Conservation (phyloP, 23 tunicate genomes). For the Botrylloides violaceus region DNA sequence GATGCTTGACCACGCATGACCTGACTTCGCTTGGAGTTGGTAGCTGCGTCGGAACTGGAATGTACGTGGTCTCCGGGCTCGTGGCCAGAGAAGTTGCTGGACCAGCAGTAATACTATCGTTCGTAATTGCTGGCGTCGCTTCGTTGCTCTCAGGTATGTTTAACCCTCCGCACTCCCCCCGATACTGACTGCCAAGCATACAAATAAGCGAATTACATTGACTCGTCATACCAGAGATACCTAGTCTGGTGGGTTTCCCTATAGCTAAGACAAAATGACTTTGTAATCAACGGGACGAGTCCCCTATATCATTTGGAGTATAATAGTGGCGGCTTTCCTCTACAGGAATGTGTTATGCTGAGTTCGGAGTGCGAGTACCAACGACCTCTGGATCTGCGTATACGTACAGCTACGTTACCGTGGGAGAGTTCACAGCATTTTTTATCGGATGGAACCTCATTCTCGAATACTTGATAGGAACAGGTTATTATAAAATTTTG, state of each 20-base stretch:
- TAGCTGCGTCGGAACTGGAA: slow-evolving; percentile 92
- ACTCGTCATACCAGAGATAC: too few species aligned
- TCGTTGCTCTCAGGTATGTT: slow-evolving; percentile 73
- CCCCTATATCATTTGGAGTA: too few species aligned
- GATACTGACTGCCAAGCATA: too few species aligned
- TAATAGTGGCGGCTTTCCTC: neutral
- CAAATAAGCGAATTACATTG: too few species aligned
- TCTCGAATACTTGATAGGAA: slow-evolving; percentile 42
- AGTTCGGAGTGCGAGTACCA: slow-evolving; percentile 43
- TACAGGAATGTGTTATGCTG: slow-evolving; percentile 43
- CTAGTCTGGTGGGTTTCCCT: too few species aligned
- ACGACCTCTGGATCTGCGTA: slow-evolving; percentile 48
- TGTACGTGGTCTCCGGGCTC: slow-evolving; percentile 84
- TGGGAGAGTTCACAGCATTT: slow-evolving; percentile 41
- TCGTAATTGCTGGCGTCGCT: slow-evolving; percentile 83
- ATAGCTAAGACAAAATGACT: too few species aligned
- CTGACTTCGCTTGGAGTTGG: slow-evolving; percentile 73
- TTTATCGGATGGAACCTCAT: slow-evolving; percentile 48
- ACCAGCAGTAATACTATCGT: slow-evolving; percentile 88
- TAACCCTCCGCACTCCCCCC: too few species aligned
- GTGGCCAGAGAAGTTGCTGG: slow-evolving; percentile 88
- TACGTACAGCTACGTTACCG: slow-evolving; percentile 46
- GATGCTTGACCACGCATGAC: slow-evolving; percentile 18
- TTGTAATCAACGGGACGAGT: too few species aligned
- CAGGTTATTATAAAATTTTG: too few species aligned